A percentile compares a stretch with the other conserved stretches of the same genome.
Evolutionary conservation across 1,140 invertebrate genomes (phyloP).

Genomic region (Ruditapes philippinarum): DNA sequence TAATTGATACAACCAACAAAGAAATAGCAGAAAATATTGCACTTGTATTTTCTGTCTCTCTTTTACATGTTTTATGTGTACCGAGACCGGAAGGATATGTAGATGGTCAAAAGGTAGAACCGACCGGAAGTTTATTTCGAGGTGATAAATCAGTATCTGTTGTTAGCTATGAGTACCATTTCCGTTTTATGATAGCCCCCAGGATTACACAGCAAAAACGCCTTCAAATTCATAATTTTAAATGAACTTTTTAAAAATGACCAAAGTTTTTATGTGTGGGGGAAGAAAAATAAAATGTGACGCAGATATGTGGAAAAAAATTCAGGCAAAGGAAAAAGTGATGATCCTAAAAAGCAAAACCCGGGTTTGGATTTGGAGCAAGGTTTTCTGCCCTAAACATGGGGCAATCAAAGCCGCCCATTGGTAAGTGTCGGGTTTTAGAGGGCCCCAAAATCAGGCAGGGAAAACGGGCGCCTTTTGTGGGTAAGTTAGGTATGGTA

Average conservation of each 20-base stretch:
- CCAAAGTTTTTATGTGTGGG: conserved; percentile 63
- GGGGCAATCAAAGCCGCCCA: not conserved
- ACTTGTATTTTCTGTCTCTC: conserved; percentile 71
- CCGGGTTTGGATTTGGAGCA: not conserved
- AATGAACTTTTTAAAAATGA: conserved; percentile 49
- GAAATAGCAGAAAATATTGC: conserved; percentile 73
- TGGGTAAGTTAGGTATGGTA: too few species aligned
- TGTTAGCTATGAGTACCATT: conserved; percentile 76
- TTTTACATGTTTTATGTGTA: conserved; percentile 72
- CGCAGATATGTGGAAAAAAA: not conserved
- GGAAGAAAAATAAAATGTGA: not conserved
- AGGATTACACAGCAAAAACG: conserved; percentile 74
- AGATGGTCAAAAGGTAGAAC: conserved; percentile 55
- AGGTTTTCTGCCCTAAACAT: not conserved
- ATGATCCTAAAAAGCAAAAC: not conserved
- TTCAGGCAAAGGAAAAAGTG: not conserved
- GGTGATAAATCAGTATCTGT: conserved; percentile 32
- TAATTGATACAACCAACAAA: not conserved
- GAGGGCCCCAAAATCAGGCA: not conserved
- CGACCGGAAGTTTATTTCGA: not conserved
- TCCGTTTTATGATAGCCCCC: conserved; percentile 75
- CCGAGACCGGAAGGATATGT: conserved; percentile 64
- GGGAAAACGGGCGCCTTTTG: not conserved
- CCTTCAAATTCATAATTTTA: conserved; percentile 79
- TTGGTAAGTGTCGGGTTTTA: not conserved